Percentiles rank a stretch among this genome's conserved stretches.
These are phyloP conservation scores for Euspilapteryx auroguttella DNA, from an alignment of 2,888 invertebrate genomes.

Conservation along the genomic window DNA sequence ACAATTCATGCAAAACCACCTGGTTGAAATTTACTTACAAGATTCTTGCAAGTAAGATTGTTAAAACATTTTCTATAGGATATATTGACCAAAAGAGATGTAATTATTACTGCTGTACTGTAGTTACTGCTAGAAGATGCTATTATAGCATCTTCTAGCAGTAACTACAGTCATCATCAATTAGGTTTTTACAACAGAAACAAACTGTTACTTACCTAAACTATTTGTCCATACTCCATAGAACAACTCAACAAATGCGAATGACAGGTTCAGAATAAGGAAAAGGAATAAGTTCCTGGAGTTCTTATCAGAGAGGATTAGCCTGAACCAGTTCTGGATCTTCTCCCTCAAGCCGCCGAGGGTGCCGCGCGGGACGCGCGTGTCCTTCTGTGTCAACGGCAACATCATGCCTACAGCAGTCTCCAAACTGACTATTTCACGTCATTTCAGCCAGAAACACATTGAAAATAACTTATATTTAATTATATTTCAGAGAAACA, in stretches of 20 bases:
- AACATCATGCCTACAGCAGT: constrained; percentile 60
- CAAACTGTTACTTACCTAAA: constrained; percentile 60
- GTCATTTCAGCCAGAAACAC: constrained; percentile 35
- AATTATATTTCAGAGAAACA: no score
- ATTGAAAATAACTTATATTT: constrained; percentile 24
- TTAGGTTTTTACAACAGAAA: neutral
- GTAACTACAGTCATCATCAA: no score
- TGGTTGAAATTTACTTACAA: no score
- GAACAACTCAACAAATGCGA: constrained; percentile 93
- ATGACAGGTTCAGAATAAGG: constrained; percentile 88
- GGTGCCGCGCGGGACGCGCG: constrained; percentile 54
- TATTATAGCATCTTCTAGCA: no score
- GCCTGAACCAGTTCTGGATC: constrained; percentile 74
- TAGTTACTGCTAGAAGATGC: no score
- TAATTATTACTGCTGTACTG: no score
- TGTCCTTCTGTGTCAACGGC: constrained; percentile 77
- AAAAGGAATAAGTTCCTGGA: constrained; percentile 94
- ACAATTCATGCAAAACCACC: no score
- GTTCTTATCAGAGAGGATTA: constrained; percentile 91
- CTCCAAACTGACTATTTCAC: constrained; percentile 19
- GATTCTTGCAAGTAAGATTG: no score
- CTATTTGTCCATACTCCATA: constrained; percentile 92
- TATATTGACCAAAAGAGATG: no score
- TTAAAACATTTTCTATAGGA: no score
- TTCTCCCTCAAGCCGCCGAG: constrained; percentile 71